phyloP scores from a whole-genome alignment of 2,113 vertebrate species.

The Oophaga pumilio region DNA sequence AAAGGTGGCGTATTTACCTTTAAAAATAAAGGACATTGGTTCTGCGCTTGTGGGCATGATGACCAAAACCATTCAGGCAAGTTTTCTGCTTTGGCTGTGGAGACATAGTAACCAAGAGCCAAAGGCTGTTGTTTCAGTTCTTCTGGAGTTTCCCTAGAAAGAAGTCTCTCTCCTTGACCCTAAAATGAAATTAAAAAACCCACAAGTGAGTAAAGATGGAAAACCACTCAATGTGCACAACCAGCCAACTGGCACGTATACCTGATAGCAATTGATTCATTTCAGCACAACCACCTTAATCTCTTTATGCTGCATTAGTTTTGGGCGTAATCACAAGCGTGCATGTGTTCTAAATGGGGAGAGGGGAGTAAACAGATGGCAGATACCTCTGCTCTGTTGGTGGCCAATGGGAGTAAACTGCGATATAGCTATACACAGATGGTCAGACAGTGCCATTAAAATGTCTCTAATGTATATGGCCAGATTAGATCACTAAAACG shows the following conservation, averaged over 20 bases:
- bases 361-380: too few relatives aligned
- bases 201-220: not conserved
- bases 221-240: not conserved
- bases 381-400: too few relatives aligned
- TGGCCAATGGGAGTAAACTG: too few relatives aligned
- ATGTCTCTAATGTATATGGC: too few relatives aligned
- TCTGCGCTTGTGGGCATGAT: conserved; percentile 94
- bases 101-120: conserved; percentile 96
- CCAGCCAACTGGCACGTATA: too few relatives aligned
- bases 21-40: conserved; percentile 95
- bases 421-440: too few relatives aligned
- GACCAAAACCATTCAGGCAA: conserved; percentile 99
- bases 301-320: not conserved
- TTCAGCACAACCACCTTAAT: not conserved
- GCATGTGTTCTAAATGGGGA: too few relatives aligned
- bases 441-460: too few relatives aligned
- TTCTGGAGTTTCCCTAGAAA: conserved; percentile 92
- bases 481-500: not conserved
- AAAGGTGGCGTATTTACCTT: conserved; percentile 75
- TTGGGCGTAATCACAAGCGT: too few relatives aligned
- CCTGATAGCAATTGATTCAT: too few relatives aligned
- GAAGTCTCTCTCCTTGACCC: conserved; percentile 91
- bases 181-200: conserved; percentile 62
- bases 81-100: conserved; percentile 92
- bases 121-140: conserved; percentile 97